Base-by-base conservation (phyloP, 2,113 vertebrate species). In the Channa argus region DNA sequence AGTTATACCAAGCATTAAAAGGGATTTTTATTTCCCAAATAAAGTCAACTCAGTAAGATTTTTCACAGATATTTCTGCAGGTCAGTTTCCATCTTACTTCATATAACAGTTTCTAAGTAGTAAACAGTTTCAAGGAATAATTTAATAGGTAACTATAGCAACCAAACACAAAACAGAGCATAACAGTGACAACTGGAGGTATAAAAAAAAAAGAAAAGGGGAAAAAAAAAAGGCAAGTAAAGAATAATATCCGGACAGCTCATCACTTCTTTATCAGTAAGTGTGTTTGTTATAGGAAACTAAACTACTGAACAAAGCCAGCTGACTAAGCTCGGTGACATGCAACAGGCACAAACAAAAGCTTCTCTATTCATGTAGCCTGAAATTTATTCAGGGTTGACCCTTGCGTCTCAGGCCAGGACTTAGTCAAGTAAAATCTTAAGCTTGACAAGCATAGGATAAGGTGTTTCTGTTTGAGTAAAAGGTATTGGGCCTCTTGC, bases 391-490 rank as follows among this genome's bases (percentile, higher is more conserved):
- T 78, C 43, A 33, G 66, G 56, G 37, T 74, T 6, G 1, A 36
- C 41, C 74, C 34, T 43, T 33, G 37, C 58, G 65, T 74, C 58
- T 70, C 61, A 66, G 62, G 69, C 59, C 56, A 43, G 46, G 34
- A 58, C 59, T 77, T 67, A 24, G 49, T 84, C 68, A 78, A 67
- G 44, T 15, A 2, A 84, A 78, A 64, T 77, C 68, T 64, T 79
- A 69, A 81, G 61, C 66, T 55, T 74, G 79, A 71, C 83, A 80
- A 58, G 63, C 71, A 3, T 58, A 67, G 68, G 82, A 87, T 90
- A 88, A 92, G 88, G 89, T 92, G 84, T 91, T 91, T 90, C 61
- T 83, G 76, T 86, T 87, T 56, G 74, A 87, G 62, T 59, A 71
- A 53, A 81, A 79, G 53, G 77, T 79, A 71, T 73, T 75, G 80